A percentile compares a stretch with the other conserved stretches of the same genome.
Conservation (phyloP, 2,888 invertebrate genomes). For the Hecatera dysodea region DNA sequence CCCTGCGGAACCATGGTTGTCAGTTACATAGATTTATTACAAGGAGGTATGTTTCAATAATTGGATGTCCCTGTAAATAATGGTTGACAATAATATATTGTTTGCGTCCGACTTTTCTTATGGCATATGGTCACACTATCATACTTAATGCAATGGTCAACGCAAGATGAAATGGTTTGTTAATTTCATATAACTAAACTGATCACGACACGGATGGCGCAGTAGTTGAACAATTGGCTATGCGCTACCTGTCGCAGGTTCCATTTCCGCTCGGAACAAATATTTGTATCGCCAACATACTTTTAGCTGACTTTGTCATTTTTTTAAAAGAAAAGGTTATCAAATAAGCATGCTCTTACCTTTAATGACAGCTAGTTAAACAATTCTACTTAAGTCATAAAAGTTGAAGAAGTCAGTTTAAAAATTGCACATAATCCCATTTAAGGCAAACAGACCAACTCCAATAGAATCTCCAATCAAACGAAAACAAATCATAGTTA, state of each 20-base stretch:
- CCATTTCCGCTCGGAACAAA: too few species aligned
- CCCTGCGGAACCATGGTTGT: constrained; percentile 65
- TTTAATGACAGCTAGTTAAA: too few species aligned
- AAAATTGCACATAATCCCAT: not conserved
- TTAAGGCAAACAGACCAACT: constrained; percentile 14
- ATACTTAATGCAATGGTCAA: not conserved
- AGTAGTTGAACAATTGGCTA: too few species aligned
- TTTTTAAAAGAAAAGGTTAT: too few species aligned
- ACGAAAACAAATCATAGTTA: constrained; percentile 25
- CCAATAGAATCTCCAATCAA: constrained; percentile 27
- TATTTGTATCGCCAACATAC: too few species aligned
- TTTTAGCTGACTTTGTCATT: too few species aligned
- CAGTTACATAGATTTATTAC: constrained; percentile 73
- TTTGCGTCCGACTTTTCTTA: constrained; percentile 7
- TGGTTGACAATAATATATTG: constrained; percentile 39
- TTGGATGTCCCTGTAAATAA: constrained; percentile 65
- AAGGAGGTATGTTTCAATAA: constrained; percentile 65
- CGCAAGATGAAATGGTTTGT: not conserved
- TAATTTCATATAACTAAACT: too few species aligned
- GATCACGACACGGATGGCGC: too few species aligned
- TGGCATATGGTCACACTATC: not conserved
- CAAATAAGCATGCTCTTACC: too few species aligned
- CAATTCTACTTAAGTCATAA: not conserved
- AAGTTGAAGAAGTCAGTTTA: not conserved
- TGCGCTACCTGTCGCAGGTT: too few species aligned